These are phyloP conservation scores for Hydrotaea cyrtoneurina DNA, from an alignment of 2,888 invertebrate genomes.

Conservation along the genomic window DNA sequence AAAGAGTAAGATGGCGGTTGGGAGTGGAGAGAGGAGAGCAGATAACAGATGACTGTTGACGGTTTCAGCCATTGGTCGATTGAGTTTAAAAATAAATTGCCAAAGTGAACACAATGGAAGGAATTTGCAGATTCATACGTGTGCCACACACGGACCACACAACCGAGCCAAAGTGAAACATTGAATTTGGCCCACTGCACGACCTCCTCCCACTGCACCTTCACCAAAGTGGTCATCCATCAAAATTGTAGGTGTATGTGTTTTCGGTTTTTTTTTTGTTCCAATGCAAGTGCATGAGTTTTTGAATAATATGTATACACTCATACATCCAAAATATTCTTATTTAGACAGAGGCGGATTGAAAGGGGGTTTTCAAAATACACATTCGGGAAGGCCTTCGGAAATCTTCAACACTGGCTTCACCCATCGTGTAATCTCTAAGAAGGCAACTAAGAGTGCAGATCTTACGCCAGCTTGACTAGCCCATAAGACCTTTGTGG, in stretches of 20 bases:
- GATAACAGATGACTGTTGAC: not conserved
- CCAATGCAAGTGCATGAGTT: not conserved
- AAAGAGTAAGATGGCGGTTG: too few species aligned
- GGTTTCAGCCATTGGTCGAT: not conserved
- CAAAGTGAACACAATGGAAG: constrained; percentile 11
- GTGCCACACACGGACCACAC: not conserved
- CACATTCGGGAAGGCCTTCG: too few species aligned
- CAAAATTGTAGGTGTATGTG: not conserved
- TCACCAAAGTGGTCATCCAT: not conserved
- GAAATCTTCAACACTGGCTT: too few species aligned
- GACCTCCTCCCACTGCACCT: not conserved
- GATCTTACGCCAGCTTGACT: too few species aligned
- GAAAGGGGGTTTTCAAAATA: too few species aligned
- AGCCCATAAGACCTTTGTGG: too few species aligned
- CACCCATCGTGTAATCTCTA: too few species aligned
- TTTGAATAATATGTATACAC: not conserved
- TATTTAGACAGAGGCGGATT: too few species aligned
- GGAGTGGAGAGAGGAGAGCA: not conserved
- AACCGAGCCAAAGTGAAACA: not conserved
- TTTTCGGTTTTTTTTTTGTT: not conserved
- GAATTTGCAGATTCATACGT: not conserved
- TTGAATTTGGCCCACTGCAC: not conserved
- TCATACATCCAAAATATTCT: not conserved
- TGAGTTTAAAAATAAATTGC: constrained; percentile 9
- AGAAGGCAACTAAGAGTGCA: too few species aligned